phyloP scores from a whole-genome alignment of 2,888 invertebrate genomes.

The Ischnura elegans region DNA sequence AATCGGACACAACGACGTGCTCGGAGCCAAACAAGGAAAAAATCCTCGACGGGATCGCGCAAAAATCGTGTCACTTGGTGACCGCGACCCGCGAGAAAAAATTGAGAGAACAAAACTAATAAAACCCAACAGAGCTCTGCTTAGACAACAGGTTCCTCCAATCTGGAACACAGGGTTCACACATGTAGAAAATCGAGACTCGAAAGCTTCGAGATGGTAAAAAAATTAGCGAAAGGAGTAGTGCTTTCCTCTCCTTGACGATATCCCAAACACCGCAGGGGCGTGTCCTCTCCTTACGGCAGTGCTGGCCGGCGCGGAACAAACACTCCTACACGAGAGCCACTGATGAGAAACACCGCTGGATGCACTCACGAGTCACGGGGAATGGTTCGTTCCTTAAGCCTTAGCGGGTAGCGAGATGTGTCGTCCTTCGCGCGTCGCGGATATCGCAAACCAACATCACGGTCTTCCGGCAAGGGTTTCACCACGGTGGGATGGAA shows the following conservation, averaged over 20 bases:
- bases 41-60: background rate
- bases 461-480: background rate
- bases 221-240: too few relatives aligned
- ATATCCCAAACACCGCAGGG: background rate
- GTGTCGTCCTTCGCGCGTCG: background rate
- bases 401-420: background rate
- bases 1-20: background rate
- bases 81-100: background rate
- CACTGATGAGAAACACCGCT: background rate
- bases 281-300: background rate
- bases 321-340: background rate
- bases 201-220: too few relatives aligned
- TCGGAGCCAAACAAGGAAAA: background rate
- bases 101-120: background rate
- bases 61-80: background rate
- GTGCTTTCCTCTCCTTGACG: background rate
- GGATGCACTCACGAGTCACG: background rate
- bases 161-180: background rate
- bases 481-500: background rate
- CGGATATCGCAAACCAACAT: background rate
- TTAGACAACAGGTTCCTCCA: background rate
- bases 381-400: background rate
- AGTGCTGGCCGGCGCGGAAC: background rate
- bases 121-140: background rate
- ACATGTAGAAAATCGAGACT: too few relatives aligned